phyloP scores from a whole-genome alignment of 2,888 invertebrate genomes.

The Andrena fulva region DNA sequence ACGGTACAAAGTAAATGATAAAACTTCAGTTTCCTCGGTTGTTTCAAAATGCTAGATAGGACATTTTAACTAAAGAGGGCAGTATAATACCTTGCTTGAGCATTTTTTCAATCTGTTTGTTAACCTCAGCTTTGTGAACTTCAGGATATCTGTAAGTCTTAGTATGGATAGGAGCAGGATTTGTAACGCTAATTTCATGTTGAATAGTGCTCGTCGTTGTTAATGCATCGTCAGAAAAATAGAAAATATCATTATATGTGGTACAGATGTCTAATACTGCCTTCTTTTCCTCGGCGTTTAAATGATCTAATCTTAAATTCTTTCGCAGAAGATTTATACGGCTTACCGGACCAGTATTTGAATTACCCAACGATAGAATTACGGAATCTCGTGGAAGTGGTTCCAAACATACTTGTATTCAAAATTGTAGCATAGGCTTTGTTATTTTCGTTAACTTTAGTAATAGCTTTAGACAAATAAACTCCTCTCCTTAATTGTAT shows the following conservation, averaged over 20 bases:
- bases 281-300: neutral
- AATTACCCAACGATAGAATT: neutral
- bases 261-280: slow-evolving; percentile 1
- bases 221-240: slow-evolving; percentile 2
- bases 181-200: slow-evolving; percentile 12
- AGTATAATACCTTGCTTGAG: slow-evolving; percentile 5
- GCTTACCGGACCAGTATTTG: neutral
- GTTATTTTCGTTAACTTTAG: neutral
- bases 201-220: neutral
- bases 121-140: slow-evolving; percentile 3
- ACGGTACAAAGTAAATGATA: too few species aligned
- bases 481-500: slow-evolving; percentile 9
- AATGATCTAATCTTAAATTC: slow-evolving; percentile 17
- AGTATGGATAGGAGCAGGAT: slow-evolving; percentile 3
- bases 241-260: slow-evolving; percentile 16
- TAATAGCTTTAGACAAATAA: slow-evolving; percentile 8
- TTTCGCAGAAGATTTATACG: neutral
- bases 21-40: too few species aligned
- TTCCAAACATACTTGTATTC: slow-evolving; percentile 16
- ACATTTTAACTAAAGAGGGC: too few species aligned
- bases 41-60: too few species aligned
- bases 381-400: neutral
- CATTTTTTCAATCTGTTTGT: slow-evolving; percentile 6
- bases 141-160: slow-evolving; percentile 18
- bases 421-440: slow-evolving; percentile 4